Evolutionary conservation across 2,113 vertebrate species (phyloP).

Genomic region (Ictidomys tridecemlineatus): DNA sequence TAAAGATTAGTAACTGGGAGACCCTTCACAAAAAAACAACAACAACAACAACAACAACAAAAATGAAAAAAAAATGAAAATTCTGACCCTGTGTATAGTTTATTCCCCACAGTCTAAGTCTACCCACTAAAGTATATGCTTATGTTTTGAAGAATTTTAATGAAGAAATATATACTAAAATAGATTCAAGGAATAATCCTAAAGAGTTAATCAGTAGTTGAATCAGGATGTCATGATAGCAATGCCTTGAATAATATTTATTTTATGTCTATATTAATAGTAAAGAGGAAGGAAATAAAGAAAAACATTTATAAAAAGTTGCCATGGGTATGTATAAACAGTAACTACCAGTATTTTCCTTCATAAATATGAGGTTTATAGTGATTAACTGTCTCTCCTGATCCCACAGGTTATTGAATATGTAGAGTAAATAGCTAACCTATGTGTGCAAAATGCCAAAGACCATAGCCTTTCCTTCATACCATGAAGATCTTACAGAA

Average conservation of each 20-base stretch:
- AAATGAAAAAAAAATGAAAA: neutral
- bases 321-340: neutral
- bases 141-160: neutral
- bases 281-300: neutral
- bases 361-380: neutral
- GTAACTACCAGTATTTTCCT: neutral
- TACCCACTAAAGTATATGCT: neutral
- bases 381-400: neutral
- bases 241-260: neutral
- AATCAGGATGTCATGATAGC: neutral
- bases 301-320: conserved; percentile 1
- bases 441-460: neutral
- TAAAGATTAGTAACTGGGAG: neutral
- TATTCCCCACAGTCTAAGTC: neutral
- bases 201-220: neutral
- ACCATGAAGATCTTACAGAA: neutral
- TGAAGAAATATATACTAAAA: neutral
- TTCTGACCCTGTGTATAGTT: neutral
- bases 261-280: neutral
- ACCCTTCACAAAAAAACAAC: neutral
- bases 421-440: neutral
- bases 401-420: neutral
- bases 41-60: neutral
- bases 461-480: neutral
- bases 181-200: neutral